Conservation (phyloP, 2,113 vertebrate genomes). For the Xenopus borealis region DNA sequence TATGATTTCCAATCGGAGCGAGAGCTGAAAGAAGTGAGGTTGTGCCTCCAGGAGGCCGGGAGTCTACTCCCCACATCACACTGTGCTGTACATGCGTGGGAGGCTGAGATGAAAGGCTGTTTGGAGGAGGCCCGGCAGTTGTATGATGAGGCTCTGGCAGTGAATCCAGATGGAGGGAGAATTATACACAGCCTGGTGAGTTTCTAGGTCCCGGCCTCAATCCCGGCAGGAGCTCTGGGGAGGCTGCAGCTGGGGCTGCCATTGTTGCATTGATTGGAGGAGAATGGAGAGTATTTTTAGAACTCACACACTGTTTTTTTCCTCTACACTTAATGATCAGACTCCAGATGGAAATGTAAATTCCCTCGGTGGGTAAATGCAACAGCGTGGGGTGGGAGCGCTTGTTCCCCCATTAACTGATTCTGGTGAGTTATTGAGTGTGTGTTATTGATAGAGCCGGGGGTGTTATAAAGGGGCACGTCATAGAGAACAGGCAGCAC, state of each 20-base stretch:
- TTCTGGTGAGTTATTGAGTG: no score
- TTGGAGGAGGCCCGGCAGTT: slow-evolving; percentile 84
- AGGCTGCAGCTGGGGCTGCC: slow-evolving; percentile 49
- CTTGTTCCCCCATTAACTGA: background rate
- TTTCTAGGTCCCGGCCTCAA: slow-evolving; percentile 56
- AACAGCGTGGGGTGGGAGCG: background rate
- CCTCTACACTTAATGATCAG: background rate
- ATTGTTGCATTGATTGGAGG: slow-evolving; percentile 45
- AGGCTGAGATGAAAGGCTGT: slow-evolving; percentile 79
- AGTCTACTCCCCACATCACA: slow-evolving; percentile 87
- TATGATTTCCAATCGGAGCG: slow-evolving; percentile 72
- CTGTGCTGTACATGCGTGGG: slow-evolving; percentile 88
- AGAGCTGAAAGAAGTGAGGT: slow-evolving; percentile 86
- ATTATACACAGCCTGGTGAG: slow-evolving; percentile 94
- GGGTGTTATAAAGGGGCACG: no score
- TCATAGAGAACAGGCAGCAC: no score
- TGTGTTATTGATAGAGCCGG: no score
- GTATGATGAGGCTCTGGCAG: slow-evolving; percentile 88
- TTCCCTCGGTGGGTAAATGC: background rate
- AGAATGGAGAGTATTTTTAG: slow-evolving; percentile 39
- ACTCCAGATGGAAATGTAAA: slow-evolving; percentile 1
- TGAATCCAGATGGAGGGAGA: slow-evolving; percentile 84
- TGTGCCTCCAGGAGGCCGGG: slow-evolving; percentile 89
- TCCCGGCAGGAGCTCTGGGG: slow-evolving; percentile 49
- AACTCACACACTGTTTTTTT: background rate